phyloP scores from a whole-genome alignment of 2,888 invertebrate genomes.

The Leptinotarsa juncta region DNA sequence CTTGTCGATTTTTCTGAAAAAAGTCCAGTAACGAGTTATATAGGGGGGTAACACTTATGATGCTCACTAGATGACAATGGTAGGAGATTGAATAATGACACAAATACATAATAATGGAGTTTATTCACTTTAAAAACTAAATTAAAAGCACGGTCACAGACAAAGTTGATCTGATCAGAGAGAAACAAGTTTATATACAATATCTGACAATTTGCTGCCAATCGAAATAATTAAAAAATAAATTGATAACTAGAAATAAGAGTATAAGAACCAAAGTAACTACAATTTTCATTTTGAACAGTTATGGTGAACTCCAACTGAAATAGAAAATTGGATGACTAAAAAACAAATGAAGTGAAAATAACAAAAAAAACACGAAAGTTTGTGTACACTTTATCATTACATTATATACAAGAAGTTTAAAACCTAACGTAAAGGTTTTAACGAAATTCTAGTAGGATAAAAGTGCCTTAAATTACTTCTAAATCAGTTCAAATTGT shows the following conservation, averaged over 20 bases:
- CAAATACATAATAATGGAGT: conserved; percentile 48
- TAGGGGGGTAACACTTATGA: too few relatives aligned
- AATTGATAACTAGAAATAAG: conserved; percentile 54
- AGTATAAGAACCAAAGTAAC: conserved; percentile 45
- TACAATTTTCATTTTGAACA: background rate
- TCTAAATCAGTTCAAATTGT: conserved; percentile 2
- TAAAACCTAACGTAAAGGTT: conserved; percentile 29
- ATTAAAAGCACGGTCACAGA: conserved; percentile 59
- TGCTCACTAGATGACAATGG: background rate
- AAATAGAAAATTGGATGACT: background rate
- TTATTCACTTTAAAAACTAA: conserved; percentile 60
- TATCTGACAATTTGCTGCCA: conserved; percentile 51
- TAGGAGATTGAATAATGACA: background rate
- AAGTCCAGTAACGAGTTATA: too few relatives aligned
- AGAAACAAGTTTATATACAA: conserved; percentile 56
- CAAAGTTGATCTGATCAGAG: conserved; percentile 54
- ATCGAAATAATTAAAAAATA: conserved; percentile 36
- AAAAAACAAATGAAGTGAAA: conserved; percentile 7
- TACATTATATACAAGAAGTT: conserved; percentile 32
- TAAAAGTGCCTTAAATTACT: conserved; percentile 26
- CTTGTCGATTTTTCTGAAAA: too few relatives aligned
- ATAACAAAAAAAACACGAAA: conserved; percentile 33
- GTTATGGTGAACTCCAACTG: too few relatives aligned
- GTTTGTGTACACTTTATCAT: conserved; percentile 26
- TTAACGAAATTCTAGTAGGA: conserved; percentile 18